Base-by-base conservation (phyloP, 2,113 vertebrate genomes). In the Bothrops jararaca region DNA sequence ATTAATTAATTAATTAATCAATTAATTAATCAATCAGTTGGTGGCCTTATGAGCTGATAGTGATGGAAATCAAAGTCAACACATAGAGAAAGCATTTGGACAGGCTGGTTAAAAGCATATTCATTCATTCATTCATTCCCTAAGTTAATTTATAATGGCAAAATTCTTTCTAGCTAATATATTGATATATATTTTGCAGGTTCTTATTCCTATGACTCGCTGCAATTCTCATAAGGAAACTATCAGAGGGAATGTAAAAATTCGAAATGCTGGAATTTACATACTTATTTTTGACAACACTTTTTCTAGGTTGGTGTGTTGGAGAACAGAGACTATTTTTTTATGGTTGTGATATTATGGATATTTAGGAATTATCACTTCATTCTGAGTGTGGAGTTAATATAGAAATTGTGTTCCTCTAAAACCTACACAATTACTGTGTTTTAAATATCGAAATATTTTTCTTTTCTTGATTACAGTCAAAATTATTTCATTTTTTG, bases 211-310 rank as follows among this genome's bases (percentile, higher is more conserved):
- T 22, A 98, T 98, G 95, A 99, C 98, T 15, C 98, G 99, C 88
- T 99, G 99, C 94, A 98, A 98, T 91, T 98, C 99, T 69, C 99
- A 99, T 95, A 99, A 98, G 96, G 98, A 99, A 96, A 98, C 96
- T 5, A 98, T 99, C 95, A 98, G 97, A 95, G 99, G 99, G 10
- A 98, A 99, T 92, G 97, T 99, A 92, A 99, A 99, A 95, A 98
- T 98, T 85, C 97, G 98, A 94, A 98, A 98, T 0, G 48, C 98
- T 0, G 99, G 99, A 95, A 97, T 98, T 95, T 99, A 99, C 97
- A 97, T 97, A 0, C 98, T 99, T 15, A 98, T 99, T 97, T 99
- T 99, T 74, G 99, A 99, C 98, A 99, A 99, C 96, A 99, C 99
- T 3, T 99, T 99, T 94, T 99, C 99, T 85, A 99, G 99, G 99